Conservation (phyloP, 1,140 invertebrate species). For the Platyura marginata region DNA sequence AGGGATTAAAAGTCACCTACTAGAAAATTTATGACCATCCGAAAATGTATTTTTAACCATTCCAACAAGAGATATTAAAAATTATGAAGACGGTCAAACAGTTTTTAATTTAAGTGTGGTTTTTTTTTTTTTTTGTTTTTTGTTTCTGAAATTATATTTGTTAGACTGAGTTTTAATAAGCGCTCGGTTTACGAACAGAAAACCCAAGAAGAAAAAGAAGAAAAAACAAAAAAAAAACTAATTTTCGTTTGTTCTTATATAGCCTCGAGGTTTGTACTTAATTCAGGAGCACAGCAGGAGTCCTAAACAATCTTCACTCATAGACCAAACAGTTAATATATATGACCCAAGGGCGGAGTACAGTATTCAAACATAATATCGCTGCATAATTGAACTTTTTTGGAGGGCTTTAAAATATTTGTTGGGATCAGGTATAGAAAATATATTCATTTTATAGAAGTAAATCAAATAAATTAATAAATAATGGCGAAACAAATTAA, state of each 20-base stretch:
- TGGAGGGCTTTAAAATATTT: neutral
- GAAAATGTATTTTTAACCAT: too few relatives aligned
- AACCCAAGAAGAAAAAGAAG: too few relatives aligned
- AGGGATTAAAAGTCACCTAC: too few relatives aligned
- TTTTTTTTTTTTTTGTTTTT: neutral
- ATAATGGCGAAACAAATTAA: neutral
- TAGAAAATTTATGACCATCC: neutral
- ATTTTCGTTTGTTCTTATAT: slow-evolving; percentile 1
- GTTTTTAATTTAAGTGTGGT: neutral
- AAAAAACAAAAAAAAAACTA: too few relatives aligned
- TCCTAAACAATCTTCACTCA: neutral
- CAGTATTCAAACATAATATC: neutral
- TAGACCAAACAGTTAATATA: neutral
- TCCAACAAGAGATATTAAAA: too few relatives aligned
- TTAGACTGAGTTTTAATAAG: neutral
- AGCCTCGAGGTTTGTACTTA: slow-evolving; percentile 4
- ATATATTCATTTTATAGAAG: neutral
- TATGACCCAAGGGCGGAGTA: neutral
- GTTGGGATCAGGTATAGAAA: neutral
- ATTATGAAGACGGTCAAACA: too few relatives aligned
- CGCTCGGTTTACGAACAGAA: neutral
- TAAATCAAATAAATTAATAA: neutral
- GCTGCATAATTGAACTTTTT: neutral
- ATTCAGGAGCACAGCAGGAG: slow-evolving; percentile 6
- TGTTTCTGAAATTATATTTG: neutral